Percentiles rank a stretch among this genome's conserved stretches.
phyloP scores from a whole-genome alignment of 2,888 invertebrate genomes.

The Xylota segnis region DNA sequence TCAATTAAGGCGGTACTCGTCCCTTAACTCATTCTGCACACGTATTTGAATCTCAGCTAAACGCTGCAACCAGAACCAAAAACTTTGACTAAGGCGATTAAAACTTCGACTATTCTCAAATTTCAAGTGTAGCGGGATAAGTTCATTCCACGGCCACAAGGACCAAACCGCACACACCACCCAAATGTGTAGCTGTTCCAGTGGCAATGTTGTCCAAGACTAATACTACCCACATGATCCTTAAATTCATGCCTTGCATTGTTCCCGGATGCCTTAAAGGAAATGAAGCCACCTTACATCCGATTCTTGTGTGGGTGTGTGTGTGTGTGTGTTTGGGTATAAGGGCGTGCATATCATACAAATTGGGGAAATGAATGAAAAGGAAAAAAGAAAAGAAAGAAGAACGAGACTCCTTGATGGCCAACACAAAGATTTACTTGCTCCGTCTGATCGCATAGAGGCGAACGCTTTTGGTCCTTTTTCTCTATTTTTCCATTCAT shows the following conservation, averaged over 20 bases:
- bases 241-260: slow-evolving; percentile 53
- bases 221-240: slow-evolving; percentile 17
- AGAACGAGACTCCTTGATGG: slow-evolving; percentile 37
- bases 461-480: slow-evolving; percentile 25
- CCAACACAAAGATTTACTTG: slow-evolving; percentile 63
- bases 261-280: slow-evolving; percentile 31
- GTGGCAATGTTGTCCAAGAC: slow-evolving; percentile 23
- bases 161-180: slow-evolving; percentile 16
- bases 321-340: background rate
- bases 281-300: slow-evolving; percentile 20
- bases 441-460: slow-evolving; percentile 56
- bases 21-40: slow-evolving; percentile 46
- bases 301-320: slow-evolving; percentile 8
- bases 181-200: slow-evolving; percentile 27
- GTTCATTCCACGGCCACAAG: slow-evolving; percentile 36
- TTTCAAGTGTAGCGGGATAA: slow-evolving; percentile 53
- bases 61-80: slow-evolving; percentile 36
- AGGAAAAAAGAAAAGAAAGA: slow-evolving; percentile 21
- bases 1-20: slow-evolving; percentile 59
- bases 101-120: slow-evolving; percentile 64
- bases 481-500: slow-evolving; percentile 12
- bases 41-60: slow-evolving; percentile 58
- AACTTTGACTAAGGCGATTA: slow-evolving; percentile 72
- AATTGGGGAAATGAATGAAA: slow-evolving; percentile 58
- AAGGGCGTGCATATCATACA: slow-evolving; percentile 65